Evolutionary conservation across 2,113 vertebrate genomes (phyloP).

Genomic region (Poeciliopsis turrubarensis): DNA sequence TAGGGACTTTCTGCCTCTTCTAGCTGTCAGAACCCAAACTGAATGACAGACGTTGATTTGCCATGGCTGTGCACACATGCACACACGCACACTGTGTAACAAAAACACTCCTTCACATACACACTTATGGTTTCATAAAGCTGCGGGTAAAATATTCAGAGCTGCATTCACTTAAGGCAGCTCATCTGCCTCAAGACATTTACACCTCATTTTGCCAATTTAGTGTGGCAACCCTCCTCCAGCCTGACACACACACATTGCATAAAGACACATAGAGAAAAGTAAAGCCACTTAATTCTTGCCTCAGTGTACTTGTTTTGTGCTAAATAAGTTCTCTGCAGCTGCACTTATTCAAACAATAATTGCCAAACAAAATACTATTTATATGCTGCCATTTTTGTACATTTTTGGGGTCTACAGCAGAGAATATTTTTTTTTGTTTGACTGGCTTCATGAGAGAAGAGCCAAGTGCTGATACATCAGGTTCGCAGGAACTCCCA

Average conservation of each 20-base stretch:
- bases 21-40: constrained; percentile 70
- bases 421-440: no score
- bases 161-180: constrained; percentile 53
- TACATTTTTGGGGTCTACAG: not conserved
- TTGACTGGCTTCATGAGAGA: no score
- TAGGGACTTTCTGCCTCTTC: constrained; percentile 63
- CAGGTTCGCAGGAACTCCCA: no score
- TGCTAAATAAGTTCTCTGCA: constrained; percentile 35
- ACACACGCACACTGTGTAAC: constrained; percentile 15
- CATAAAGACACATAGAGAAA: constrained; percentile 17
- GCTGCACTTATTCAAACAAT: constrained; percentile 30
- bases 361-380: constrained; percentile 38
- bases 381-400: not conserved
- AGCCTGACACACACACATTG: constrained; percentile 17
- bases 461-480: no score
- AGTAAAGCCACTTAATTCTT: constrained; percentile 47
- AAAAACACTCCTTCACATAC: constrained; percentile 10
- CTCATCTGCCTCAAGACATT: constrained; percentile 72
- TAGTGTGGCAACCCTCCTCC: constrained; percentile 59
- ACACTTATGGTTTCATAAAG: constrained; percentile 38
- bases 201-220: constrained; percentile 73
- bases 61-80: constrained; percentile 48
- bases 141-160: constrained; percentile 63
- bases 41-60: constrained; percentile 75
- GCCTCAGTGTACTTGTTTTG: constrained; percentile 32